Conservation (phyloP, 2,797 vertebrate genomes). For the Gouania willdenowi region DNA sequence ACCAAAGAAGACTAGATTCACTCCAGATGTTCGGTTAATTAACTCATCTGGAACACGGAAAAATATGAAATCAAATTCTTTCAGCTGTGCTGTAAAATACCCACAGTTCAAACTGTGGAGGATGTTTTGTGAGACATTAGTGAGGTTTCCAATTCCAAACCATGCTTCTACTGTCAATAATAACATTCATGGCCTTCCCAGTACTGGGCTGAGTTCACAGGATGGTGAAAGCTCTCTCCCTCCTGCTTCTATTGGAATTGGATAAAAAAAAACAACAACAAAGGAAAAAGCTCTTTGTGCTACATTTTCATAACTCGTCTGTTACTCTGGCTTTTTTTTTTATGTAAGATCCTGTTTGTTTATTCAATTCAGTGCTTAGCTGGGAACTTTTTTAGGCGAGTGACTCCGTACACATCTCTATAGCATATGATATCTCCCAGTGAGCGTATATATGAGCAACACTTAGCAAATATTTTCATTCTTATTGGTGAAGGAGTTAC, state of each 20-base stretch:
- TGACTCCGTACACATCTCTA: constrained; percentile 13
- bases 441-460: neutral
- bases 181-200: constrained; percentile 7
- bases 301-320: constrained; percentile 24
- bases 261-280: constrained; percentile 9
- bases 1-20: constrained; percentile 12
- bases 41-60: neutral
- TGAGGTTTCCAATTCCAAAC: constrained; percentile 20
- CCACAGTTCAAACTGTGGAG: neutral
- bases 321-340: constrained; percentile 26
- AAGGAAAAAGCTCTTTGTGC: constrained; percentile 23
- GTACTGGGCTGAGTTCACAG: constrained; percentile 14
- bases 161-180: constrained; percentile 6
- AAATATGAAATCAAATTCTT: neutral
- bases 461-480: neutral
- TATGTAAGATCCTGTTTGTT: constrained; percentile 5
- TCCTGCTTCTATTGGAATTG: constrained; percentile 16
- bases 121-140: neutral
- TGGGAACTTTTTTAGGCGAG: neutral
- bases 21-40: constrained; percentile 1
- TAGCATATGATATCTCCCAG: constrained; percentile 11
- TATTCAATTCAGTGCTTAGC: too few species aligned
- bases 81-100: constrained; percentile 2
- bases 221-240: constrained; percentile 13
- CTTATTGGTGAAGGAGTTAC: constrained; percentile 2